These are phyloP conservation scores for Stegodyphus dumicola DNA, from an alignment of 1,140 invertebrate genomes.

Conservation along the genomic window DNA sequence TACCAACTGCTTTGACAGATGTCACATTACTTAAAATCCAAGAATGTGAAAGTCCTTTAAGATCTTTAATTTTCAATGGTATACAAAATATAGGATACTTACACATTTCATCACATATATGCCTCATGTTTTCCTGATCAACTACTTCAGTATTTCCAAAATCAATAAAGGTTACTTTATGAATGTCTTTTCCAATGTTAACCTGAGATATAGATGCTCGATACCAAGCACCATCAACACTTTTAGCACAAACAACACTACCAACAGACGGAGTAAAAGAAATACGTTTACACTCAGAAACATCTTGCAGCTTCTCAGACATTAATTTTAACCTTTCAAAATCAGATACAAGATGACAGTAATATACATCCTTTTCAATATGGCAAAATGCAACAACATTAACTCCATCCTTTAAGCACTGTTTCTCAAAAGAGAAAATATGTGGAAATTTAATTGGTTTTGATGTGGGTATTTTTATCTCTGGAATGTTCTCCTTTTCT, in stretches of 20 bases:
- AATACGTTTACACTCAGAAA: not conserved
- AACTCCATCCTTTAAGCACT: not conserved
- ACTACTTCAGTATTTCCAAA: constrained; percentile 28
- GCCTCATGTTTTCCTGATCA: not conserved
- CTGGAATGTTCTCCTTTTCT: not conserved
- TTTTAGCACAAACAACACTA: constrained; percentile 20
- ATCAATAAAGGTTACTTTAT: constrained; percentile 36
- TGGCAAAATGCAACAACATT: constrained; percentile 9
- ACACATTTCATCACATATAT: not conserved
- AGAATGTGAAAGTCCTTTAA: not conserved
- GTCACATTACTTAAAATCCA: not conserved
- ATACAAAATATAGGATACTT: constrained; percentile 15
- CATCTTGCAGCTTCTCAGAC: not conserved
- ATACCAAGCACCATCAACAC: constrained; percentile 13
- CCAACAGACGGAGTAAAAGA: not conserved
- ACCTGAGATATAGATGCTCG: not conserved
- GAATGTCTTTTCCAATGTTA: not conserved
- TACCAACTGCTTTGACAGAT: not conserved
- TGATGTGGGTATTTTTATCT: not conserved
- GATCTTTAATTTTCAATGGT: constrained; percentile 8
- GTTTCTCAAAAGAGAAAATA: not conserved
- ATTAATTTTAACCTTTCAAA: not conserved
- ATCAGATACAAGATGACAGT: constrained; percentile 2
- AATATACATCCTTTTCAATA: constrained; percentile 7
- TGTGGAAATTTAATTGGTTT: not conserved